phyloP scores from a whole-genome alignment of 1,140 invertebrate species.

The Theocolax elegans region DNA sequence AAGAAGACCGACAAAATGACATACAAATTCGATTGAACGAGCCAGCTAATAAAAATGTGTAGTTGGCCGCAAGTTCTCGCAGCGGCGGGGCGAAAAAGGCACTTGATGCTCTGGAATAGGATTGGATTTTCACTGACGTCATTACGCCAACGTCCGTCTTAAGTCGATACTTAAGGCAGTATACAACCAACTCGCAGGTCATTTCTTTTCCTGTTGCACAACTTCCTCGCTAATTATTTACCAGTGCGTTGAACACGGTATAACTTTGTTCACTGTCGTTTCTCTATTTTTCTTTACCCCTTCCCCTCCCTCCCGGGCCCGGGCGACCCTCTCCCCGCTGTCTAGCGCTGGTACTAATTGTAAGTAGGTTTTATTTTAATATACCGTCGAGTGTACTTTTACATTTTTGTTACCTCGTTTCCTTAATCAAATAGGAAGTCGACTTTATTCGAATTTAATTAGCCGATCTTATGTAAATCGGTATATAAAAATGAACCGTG shows the following conservation, averaged over 20 bases:
- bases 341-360: too few species aligned
- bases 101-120: too few species aligned
- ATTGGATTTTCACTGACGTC: too few species aligned
- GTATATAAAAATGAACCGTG: too few species aligned
- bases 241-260: slow-evolving; percentile 24
- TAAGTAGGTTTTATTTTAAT: slow-evolving; percentile 23
- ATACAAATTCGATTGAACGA: too few species aligned
- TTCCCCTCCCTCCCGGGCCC: not conserved
- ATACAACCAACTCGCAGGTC: slow-evolving; percentile 37
- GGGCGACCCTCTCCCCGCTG: too few species aligned
- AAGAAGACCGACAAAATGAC: too few species aligned
- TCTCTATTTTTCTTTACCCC: not conserved
- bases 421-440: slow-evolving; percentile 26
- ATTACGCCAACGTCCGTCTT: not conserved
- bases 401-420: slow-evolving; percentile 29
- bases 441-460: slow-evolving; percentile 16
- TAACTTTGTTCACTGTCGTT: slow-evolving; percentile 5
- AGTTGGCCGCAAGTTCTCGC: too few species aligned
- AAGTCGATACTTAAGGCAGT: not conserved
- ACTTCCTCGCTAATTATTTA: slow-evolving; percentile 53
- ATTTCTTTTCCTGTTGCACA: slow-evolving; percentile 51
- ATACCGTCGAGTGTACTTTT: slow-evolving; percentile 19
- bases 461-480: slow-evolving; percentile 25
- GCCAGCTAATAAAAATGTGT: too few species aligned
- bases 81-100: too few species aligned